Evolutionary conservation across 2,888 invertebrate species (phyloP).

Genomic region (Oscheius sp.): DNA sequence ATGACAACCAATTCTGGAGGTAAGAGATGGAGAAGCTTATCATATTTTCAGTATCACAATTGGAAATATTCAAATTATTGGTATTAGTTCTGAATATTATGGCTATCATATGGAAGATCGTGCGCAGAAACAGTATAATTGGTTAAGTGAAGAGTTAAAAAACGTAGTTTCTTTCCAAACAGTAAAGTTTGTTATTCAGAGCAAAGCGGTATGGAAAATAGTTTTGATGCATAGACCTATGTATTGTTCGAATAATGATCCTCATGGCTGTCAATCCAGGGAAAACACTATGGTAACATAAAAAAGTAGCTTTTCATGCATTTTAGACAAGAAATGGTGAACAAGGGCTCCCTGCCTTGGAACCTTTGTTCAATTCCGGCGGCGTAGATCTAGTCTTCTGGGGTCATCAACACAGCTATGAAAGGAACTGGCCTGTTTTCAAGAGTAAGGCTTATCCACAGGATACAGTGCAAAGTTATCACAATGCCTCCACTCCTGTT

Average conservation of each 20-base stretch:
- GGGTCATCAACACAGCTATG: constrained; percentile 98
- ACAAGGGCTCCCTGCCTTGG: constrained; percentile 75
- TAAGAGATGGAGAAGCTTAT: neutral
- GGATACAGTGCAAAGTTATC: constrained; percentile 26
- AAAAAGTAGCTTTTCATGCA: neutral
- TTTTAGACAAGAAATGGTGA: constrained; percentile 38
- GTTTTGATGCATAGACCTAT: constrained; percentile 87
- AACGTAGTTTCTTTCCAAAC: too few species aligned
- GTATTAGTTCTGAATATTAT: constrained; percentile 90
- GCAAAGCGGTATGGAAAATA: constrained; percentile 82
- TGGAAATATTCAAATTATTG: constrained; percentile 88
- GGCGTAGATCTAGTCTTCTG: constrained; percentile 91
- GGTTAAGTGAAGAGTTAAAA: constrained; percentile 62
- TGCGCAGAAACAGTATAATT: constrained; percentile 71
- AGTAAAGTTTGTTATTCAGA: constrained; percentile 31
- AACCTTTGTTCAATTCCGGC: constrained; percentile 83
- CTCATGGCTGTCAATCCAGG: constrained; percentile 34
- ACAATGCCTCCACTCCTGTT: constrained; percentile 46
- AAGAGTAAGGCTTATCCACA: constrained; percentile 75
- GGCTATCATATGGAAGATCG: constrained; percentile 86
- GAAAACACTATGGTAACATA: constrained; percentile 30
- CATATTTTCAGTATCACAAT: constrained; percentile 77
- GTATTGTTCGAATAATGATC: constrained; percentile 82
- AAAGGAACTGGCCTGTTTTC: constrained; percentile 91
- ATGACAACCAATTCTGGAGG: constrained; percentile 61